These are phyloP conservation scores for Caenorhabditis japonica DNA, from an alignment of 2,888 invertebrate species.

Conservation along the genomic window DNA sequence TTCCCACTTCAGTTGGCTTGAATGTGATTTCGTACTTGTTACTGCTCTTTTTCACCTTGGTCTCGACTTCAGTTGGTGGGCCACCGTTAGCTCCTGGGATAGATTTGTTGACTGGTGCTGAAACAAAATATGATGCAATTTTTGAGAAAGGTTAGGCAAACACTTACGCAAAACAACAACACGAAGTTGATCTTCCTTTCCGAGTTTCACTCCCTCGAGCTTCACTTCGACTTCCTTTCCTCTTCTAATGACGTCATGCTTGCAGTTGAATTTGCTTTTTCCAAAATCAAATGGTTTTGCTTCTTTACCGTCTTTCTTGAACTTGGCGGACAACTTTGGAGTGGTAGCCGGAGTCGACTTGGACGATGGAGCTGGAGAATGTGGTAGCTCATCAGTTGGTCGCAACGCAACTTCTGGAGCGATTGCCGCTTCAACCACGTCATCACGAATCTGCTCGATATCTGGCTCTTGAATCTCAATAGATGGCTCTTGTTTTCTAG, in stretches of 20 bases:
- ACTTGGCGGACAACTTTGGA: constrained; percentile 68
- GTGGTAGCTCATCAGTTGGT: constrained; percentile 60
- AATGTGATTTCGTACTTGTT: constrained; percentile 81
- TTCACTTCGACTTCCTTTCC: constrained; percentile 71
- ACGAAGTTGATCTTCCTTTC: constrained; percentile 73
- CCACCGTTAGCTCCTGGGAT: constrained; percentile 45
- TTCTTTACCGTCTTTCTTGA: constrained; percentile 65
- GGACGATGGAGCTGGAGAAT: constrained; percentile 64
- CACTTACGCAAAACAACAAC: constrained; percentile 71
- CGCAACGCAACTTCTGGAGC: constrained; percentile 54
- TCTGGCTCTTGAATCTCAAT: constrained; percentile 64
- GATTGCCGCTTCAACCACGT: constrained; percentile 51
- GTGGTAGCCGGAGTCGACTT: constrained; percentile 73
- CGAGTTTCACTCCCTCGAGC: constrained; percentile 72
- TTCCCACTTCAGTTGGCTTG: constrained; percentile 88
- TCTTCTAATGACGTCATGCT: constrained; percentile 73
- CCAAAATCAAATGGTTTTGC: constrained; percentile 71
- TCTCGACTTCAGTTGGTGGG: constrained; percentile 58
- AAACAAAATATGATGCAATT: constrained; percentile 20
- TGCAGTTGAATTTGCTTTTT: constrained; percentile 74
- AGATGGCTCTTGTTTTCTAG: constrained; percentile 50
- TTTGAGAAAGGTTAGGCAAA: not conserved
- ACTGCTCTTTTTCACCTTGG: constrained; percentile 73
- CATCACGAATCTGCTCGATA: constrained; percentile 52
- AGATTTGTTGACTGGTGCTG: constrained; percentile 56